Percentiles rank a stretch among this genome's conserved stretches.
phyloP scores from a whole-genome alignment of 2,888 invertebrate species.

The Chironomus tentans region DNA sequence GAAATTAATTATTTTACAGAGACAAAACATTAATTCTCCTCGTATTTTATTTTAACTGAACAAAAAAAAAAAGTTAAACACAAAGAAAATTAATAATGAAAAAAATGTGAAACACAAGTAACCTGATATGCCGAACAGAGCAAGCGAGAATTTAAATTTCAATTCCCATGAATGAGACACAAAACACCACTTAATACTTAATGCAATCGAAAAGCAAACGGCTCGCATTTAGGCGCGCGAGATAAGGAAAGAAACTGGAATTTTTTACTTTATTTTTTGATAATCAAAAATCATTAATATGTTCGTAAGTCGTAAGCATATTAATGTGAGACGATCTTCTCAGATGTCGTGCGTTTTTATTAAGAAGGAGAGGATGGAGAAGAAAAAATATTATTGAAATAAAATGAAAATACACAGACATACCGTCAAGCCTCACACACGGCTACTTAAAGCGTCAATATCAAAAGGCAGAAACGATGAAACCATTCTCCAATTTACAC shows the following conservation, averaged over 20 bases:
- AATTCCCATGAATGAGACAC: constrained; percentile 17
- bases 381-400: background rate
- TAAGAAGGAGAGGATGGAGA: background rate
- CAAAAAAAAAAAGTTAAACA: background rate
- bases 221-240: constrained; percentile 6
- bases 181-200: constrained; percentile 22
- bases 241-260: constrained; percentile 17
- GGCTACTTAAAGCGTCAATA: constrained; percentile 19
- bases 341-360: constrained; percentile 13
- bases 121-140: constrained; percentile 10
- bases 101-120: background rate
- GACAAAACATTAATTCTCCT: constrained; percentile 21
- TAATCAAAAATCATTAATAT: constrained; percentile 24
- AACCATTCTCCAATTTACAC: constrained; percentile 13
- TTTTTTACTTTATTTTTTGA: background rate
- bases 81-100: constrained; percentile 18
- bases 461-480: background rate
- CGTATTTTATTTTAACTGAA: background rate
- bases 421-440: constrained; percentile 8
- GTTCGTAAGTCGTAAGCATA: constrained; percentile 21
- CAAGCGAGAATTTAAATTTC: constrained; percentile 6
- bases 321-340: constrained; percentile 19
- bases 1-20: constrained; percentile 25
- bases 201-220: constrained; percentile 24
- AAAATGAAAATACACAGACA: background rate